Evolutionary conservation across 2,888 invertebrate species (phyloP).

Genomic region (Tetranychus piercei): DNA sequence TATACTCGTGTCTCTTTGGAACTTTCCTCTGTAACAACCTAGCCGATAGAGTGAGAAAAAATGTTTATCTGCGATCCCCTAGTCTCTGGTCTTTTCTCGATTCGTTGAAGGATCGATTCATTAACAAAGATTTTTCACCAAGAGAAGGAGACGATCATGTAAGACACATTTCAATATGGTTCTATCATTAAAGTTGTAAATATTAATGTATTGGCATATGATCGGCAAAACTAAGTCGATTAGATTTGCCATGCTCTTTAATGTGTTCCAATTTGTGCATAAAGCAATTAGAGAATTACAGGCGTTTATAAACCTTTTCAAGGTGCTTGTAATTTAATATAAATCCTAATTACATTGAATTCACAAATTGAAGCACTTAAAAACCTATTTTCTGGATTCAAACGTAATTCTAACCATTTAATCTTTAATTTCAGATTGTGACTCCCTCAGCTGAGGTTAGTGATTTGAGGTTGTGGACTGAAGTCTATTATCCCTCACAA

Average conservation of each 20-base stretch:
- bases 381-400: conserved; percentile 28
- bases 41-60: conserved; percentile 29
- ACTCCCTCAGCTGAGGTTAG: background rate
- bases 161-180: background rate
- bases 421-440: background rate
- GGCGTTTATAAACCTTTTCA: too few relatives aligned
- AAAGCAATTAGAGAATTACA: too few relatives aligned
- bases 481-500: background rate
- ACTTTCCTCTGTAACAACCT: conserved; percentile 74
- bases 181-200: too few relatives aligned
- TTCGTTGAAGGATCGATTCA: conserved; percentile 44
- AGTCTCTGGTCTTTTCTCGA: conserved; percentile 74
- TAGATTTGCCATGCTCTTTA: too few relatives aligned
- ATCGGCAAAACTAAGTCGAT: too few relatives aligned
- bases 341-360: too few relatives aligned
- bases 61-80: conserved; percentile 36
- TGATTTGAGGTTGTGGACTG: conserved; percentile 2
- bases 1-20: conserved; percentile 87
- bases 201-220: too few relatives aligned
- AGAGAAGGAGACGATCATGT: background rate
- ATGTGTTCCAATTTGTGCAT: too few relatives aligned
- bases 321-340: too few relatives aligned
- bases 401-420: background rate
- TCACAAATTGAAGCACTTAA: too few relatives aligned
- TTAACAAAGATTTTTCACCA: conserved; percentile 59